Conservation (phyloP, 2,888 invertebrate species). For the Harpalus rubripes region DNA sequence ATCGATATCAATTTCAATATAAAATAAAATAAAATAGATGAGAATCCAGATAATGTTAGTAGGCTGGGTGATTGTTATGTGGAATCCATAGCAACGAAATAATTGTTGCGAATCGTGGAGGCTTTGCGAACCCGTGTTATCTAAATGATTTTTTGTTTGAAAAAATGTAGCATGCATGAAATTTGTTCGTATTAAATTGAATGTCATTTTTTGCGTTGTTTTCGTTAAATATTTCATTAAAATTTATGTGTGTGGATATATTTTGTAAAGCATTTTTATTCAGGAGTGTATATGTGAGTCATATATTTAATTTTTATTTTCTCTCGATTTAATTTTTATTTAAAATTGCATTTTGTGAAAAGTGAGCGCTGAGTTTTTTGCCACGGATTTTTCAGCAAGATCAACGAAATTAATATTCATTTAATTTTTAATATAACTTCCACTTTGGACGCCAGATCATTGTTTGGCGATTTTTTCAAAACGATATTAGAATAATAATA, state of each 20-base stretch:
- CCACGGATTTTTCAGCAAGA: conserved; percentile 33
- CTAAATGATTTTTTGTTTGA: conserved; percentile 55
- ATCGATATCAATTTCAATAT: neutral
- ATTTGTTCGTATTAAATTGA: conserved; percentile 55
- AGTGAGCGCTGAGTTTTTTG: conserved; percentile 25
- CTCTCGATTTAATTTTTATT: conserved; percentile 47
- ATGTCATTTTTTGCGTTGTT: conserved; percentile 55
- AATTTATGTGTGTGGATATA: conserved; percentile 55
- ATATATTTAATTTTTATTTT: conserved; percentile 52
- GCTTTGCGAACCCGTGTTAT: conserved; percentile 20
- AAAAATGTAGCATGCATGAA: conserved; percentile 54
- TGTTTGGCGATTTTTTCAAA: neutral
- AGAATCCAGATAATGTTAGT: neutral
- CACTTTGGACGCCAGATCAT: neutral
- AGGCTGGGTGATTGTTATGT: neutral
- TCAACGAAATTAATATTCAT: conserved; percentile 44
- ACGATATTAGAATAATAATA: neutral
- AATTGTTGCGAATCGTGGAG: conserved; percentile 27
- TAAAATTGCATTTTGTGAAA: conserved; percentile 52
- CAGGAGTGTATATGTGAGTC: conserved; percentile 39
- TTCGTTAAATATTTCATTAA: conserved; percentile 55
- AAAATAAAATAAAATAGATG: neutral
- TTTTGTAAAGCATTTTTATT: conserved; percentile 42
- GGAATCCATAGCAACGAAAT: conserved; percentile 32
- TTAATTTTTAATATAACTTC: conserved; percentile 29